Evolutionary conservation across 2,797 vertebrate genomes (phyloP).

Genomic region (Dicrostonyx torquatus): DNA sequence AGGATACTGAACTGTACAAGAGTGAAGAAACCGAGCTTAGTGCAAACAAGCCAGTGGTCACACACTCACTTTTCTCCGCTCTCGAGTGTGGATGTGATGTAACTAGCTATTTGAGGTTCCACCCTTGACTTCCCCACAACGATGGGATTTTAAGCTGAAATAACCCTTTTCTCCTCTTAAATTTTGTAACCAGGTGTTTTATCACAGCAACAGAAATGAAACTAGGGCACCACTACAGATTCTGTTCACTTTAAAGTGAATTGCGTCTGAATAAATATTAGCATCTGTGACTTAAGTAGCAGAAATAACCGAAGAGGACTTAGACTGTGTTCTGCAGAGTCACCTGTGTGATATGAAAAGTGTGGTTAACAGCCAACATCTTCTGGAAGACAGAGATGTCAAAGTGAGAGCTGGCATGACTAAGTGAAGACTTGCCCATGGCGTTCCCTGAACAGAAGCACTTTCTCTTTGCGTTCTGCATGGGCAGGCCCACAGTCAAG

Average conservation of each 20-base stretch:
- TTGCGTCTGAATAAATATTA: neutral
- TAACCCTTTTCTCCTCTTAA: neutral
- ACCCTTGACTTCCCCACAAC: neutral
- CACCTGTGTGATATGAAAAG: neutral
- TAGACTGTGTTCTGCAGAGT: neutral
- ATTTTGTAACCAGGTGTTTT: neutral
- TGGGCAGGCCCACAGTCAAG: constrained; percentile 13
- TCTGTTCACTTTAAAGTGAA: neutral
- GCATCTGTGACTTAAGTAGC: neutral
- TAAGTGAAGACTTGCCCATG: neutral
- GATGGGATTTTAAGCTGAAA: too few relatives aligned
- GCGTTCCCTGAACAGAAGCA: neutral
- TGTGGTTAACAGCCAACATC: neutral
- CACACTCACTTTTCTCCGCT: neutral
- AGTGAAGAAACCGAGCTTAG: neutral
- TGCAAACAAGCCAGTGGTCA: neutral
- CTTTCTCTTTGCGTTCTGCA: neutral
- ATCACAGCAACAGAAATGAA: neutral
- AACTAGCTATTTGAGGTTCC: neutral
- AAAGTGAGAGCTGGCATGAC: neutral
- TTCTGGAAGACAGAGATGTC: neutral
- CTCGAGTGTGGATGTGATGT: too few relatives aligned
- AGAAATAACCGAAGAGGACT: neutral
- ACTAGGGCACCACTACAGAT: neutral
- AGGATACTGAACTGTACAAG: neutral